Evolutionary conservation across 2,888 invertebrate species (phyloP).

Genomic region (Metopia argyrocephala): DNA sequence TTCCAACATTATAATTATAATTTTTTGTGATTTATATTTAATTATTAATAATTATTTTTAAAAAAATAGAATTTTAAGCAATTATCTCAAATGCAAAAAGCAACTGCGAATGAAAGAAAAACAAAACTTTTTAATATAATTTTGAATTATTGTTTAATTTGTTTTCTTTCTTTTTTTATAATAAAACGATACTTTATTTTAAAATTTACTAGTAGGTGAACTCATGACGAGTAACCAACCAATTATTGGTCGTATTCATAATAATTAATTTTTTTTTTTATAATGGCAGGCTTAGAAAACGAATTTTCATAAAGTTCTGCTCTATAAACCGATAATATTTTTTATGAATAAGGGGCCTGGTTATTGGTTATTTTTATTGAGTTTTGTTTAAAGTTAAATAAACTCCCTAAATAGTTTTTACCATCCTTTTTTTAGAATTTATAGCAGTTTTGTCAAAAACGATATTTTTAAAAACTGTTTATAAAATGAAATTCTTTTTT

Average conservation of each 20-base stretch:
- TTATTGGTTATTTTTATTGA: constrained; percentile 50
- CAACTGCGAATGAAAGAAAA: constrained; percentile 32
- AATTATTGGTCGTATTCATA: constrained; percentile 60
- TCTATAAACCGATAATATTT: no score
- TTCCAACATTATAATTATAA: constrained; percentile 38
- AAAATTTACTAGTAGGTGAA: no score
- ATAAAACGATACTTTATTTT: constrained; percentile 23
- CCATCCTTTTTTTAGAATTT: no score
- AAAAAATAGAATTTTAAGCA: constrained; percentile 61
- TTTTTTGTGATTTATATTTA: constrained; percentile 66
- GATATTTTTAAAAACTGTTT: no score
- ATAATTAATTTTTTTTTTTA: constrained; percentile 39
- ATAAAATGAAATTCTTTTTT: constrained; percentile 1
- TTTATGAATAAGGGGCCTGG: no score
- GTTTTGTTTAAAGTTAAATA: no score
- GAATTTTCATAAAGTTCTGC: no score
- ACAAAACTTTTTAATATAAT: neutral
- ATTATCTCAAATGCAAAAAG: constrained; percentile 59
- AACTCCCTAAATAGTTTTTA: no score
- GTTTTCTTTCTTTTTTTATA: constrained; percentile 11
- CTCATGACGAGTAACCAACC: no score
- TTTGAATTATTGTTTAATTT: constrained; percentile 40
- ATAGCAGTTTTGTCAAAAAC: no score
- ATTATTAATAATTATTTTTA: constrained; percentile 62
- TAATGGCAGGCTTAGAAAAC: no score